Evolutionary conservation across 2,888 invertebrate genomes (phyloP).

Genomic region (Trisateles emortualis): DNA sequence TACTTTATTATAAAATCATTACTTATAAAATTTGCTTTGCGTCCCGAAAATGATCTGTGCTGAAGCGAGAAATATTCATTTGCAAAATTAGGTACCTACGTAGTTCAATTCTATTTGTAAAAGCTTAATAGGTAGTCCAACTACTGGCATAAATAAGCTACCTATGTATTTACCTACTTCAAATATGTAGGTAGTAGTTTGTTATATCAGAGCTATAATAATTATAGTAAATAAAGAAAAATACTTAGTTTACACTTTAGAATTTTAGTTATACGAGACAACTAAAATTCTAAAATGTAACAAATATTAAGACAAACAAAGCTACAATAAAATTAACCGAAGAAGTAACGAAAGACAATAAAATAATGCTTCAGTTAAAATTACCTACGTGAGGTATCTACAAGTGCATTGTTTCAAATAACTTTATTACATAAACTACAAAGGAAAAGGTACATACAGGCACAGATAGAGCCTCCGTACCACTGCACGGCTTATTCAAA

Average conservation of each 20-base stretch:
- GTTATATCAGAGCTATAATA: too few relatives aligned
- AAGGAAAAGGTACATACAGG: slow-evolving; percentile 25
- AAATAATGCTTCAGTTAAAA: slow-evolving; percentile 12
- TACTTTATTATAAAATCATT: slow-evolving; percentile 13
- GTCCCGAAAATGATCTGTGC: background rate
- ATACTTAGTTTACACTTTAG: too few relatives aligned
- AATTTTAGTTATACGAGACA: too few relatives aligned
- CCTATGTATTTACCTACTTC: too few relatives aligned
- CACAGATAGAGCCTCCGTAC: slow-evolving; percentile 8
- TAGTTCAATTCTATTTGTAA: too few relatives aligned
- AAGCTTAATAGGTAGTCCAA: too few relatives aligned
- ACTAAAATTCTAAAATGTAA: background rate
- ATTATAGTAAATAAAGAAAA: too few relatives aligned
- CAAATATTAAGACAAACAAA: background rate
- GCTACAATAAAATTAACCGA: background rate
- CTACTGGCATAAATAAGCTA: too few relatives aligned
- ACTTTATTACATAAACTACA: slow-evolving; percentile 30
- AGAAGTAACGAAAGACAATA: slow-evolving; percentile 8
- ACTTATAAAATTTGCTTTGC: too few relatives aligned
- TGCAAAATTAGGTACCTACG: too few relatives aligned
- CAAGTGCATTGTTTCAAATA: slow-evolving; percentile 20
- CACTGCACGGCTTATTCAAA: slow-evolving; percentile 4
- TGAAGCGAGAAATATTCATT: too few relatives aligned
- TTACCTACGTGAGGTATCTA: slow-evolving; percentile 46
- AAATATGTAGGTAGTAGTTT: too few relatives aligned